Evolutionary conservation across 2,113 vertebrate species (phyloP).

Genomic region (Prolemur simus): DNA sequence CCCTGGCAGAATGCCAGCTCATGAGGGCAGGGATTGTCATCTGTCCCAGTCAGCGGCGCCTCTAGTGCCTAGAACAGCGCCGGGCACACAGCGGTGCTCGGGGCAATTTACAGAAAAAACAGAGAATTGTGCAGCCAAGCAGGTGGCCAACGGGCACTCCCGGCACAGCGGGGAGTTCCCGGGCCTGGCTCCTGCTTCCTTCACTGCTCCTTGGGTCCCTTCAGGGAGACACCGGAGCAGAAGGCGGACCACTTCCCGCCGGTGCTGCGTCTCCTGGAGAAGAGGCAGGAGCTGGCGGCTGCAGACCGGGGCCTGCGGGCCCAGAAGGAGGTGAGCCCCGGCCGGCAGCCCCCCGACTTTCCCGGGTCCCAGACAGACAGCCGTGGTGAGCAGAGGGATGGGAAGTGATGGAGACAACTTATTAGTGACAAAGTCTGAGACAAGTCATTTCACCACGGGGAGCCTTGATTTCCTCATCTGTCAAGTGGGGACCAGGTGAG

Average conservation of each 20-base stretch:
- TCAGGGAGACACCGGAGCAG: conserved; percentile 49
- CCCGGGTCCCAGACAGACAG: accelerated
- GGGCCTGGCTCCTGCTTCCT: not conserved
- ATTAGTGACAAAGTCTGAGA: not conserved
- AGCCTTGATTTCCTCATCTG: not conserved
- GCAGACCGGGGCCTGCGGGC: conserved; percentile 66
- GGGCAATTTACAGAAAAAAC: not conserved
- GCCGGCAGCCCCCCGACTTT: not conserved
- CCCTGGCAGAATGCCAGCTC: not conserved
- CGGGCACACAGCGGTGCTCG: not conserved
- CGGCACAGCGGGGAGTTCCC: not conserved
- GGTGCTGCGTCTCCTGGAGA: conserved; percentile 77
- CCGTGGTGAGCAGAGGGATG: not conserved
- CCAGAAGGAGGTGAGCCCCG: conserved; percentile 81
- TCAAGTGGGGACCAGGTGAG: not conserved
- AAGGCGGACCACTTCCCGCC: not conserved
- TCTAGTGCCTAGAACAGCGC: not conserved
- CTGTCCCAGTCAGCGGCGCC: not conserved
- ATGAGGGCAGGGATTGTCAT: not conserved
- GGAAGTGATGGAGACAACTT: not conserved
- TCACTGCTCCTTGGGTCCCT: not conserved
- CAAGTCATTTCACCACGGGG: not conserved
- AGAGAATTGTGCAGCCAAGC: not conserved
- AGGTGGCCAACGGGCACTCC: not conserved
- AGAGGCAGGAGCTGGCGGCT: conserved; percentile 75